Base-by-base conservation (phyloP, 2,888 invertebrate species). In the Amphipoea lucens region DNA sequence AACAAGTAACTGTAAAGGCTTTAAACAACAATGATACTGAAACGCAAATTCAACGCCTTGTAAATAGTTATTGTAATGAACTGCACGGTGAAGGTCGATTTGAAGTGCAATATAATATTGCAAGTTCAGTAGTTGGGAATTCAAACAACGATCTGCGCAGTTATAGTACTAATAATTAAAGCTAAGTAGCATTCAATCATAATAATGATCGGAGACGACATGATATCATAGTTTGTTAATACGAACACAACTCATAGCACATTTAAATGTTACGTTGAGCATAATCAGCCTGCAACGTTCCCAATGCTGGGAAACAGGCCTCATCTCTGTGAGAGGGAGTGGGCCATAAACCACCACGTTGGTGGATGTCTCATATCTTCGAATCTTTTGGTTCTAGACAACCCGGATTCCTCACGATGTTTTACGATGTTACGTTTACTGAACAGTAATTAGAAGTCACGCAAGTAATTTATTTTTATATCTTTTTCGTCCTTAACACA, bases 401-500 rank as follows among this genome's bases (percentile, higher is more conserved):
- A 14, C 17, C 23, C 36, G 29, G 51, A 54, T 23, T 54, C 54
- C n/a, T 17, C 60, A 71, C 40, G n/a, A 62, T n/a, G 51, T 54
- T 51, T 51, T 23, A 70, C 51, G 40, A 78, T 78, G 29, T 40
- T 29, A 78, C 51, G 60, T 68, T 84, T 82, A 62, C 36, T 42
- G 48, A 57, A 71, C 51, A 69, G 57, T 63, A 70, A 67, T 84
- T 80, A 77, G 42, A 66, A 77, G 77, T 70, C 74, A 74, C 71
- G 71, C 79, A 62, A 40, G n/a, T 72, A 72, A 79, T 86, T 84
- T 54, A 48, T 63, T 83, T 77, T 86, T 51, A 78, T 82, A 62
- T 86, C 23, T 72, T 62, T 75, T 79, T 73, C 54, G 74, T 84
- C 84, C 84, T 86, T 86, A 84, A 83, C 86, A 84, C 69, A 75